A percentile compares a stretch with the other conserved stretches of the same genome.
Evolutionary conservation across 2,888 invertebrate species (phyloP).

Genomic region (Halocaridina rubra): DNA sequence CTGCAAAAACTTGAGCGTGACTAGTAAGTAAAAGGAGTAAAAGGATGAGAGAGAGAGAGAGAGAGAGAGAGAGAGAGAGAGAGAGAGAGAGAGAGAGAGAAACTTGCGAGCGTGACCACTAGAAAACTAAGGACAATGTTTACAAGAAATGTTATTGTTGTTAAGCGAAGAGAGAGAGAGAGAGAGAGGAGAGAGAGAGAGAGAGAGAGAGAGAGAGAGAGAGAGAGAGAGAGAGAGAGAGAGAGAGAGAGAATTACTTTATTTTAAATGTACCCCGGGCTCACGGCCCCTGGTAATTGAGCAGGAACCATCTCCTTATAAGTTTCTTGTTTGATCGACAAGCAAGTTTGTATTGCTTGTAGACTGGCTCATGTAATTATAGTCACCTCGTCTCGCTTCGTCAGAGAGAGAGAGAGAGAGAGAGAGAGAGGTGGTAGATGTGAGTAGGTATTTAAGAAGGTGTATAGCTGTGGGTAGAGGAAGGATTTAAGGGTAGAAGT

Average conservation of each 20-base stretch:
- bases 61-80: background rate
- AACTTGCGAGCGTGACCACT: background rate
- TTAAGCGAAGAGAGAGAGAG: background rate
- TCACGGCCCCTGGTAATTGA: too few relatives aligned
- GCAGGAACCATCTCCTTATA: too few relatives aligned
- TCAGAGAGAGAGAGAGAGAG: background rate
- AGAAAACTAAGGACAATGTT: background rate
- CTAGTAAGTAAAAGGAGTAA: background rate
- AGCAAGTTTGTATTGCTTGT: too few relatives aligned
- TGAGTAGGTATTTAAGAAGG: background rate
- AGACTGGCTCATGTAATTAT: too few relatives aligned
- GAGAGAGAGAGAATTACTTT: background rate
- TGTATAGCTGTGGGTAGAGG: background rate
- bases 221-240: background rate
- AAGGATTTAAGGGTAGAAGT: background rate
- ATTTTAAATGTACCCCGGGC: background rate
- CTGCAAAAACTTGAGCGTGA: constrained; percentile 17
- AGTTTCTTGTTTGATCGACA: too few relatives aligned
- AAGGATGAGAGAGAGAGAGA: background rate
- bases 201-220: background rate
- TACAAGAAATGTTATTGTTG: too few relatives aligned
- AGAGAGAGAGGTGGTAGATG: background rate
- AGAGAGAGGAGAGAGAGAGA: background rate
- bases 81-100: background rate
- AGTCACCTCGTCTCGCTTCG: background rate